Conservation (phyloP, 2,888 invertebrate genomes). For the Chesias legatella region DNA sequence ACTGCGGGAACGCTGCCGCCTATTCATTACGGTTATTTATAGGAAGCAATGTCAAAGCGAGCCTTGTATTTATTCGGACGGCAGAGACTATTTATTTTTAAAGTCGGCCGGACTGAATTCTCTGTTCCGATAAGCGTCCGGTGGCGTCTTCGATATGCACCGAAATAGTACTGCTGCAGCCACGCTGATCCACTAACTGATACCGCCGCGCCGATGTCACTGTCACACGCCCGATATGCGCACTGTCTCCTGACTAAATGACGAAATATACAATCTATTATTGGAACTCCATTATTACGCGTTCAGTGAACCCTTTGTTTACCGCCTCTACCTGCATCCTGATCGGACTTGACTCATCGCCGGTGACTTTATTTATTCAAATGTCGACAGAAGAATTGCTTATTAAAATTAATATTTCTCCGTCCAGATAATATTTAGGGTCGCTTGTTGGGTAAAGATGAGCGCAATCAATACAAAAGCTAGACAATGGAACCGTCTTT, state of each 20-base stretch:
- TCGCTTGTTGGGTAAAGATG: conserved; percentile 52
- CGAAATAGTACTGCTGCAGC: conserved; percentile 49
- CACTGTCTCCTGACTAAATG: conserved; percentile 47
- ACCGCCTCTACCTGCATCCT: conserved; percentile 24
- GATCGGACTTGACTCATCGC: conserved; percentile 20
- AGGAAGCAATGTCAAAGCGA: conserved; percentile 72
- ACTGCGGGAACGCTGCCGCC: conserved; percentile 66
- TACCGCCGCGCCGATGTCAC: conserved; percentile 53
- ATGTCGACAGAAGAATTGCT: conserved; percentile 26
- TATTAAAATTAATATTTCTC: conserved; percentile 41
- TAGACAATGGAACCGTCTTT: conserved; percentile 76
- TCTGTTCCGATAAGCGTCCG: conserved; percentile 68
- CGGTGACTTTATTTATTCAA: conserved; percentile 26
- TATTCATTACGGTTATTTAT: conserved; percentile 79
- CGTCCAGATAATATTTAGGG: conserved; percentile 55
- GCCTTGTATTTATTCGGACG: conserved; percentile 73
- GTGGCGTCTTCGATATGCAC: conserved; percentile 45
- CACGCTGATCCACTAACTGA: conserved; percentile 48
- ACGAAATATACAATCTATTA: conserved; percentile 63
- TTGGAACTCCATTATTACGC: conserved; percentile 60
- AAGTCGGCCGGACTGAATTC: conserved; percentile 68
- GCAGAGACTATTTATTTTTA: conserved; percentile 72
- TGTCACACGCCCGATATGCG: conserved; percentile 52
- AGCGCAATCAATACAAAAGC: conserved; percentile 72
- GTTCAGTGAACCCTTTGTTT: conserved; percentile 55